phyloP scores from a whole-genome alignment of 1,140 invertebrate species.

The Tribolium castaneum region DNA sequence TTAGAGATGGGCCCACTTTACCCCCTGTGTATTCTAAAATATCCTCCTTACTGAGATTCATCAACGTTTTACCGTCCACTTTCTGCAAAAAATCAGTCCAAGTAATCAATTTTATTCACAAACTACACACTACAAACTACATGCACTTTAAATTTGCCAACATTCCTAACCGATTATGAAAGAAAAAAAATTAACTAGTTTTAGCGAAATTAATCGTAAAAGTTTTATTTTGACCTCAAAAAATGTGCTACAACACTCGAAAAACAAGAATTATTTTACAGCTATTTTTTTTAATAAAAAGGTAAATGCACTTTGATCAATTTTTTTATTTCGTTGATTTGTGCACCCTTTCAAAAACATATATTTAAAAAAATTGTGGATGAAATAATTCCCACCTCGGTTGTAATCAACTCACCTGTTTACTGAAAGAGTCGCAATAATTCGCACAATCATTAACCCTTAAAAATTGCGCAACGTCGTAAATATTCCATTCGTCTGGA shows the following conservation, averaged over 20 bases:
- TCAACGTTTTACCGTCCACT: constrained; percentile 83
- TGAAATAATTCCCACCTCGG: background rate
- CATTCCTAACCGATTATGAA: too few species aligned
- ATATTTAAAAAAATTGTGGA: background rate
- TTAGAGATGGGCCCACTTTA: constrained; percentile 94
- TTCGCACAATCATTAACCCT: constrained; percentile 89
- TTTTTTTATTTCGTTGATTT: too few species aligned
- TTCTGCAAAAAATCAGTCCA: constrained; percentile 65
- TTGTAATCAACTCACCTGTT: constrained; percentile 68
- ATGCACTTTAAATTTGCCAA: too few species aligned
- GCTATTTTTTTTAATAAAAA: too few species aligned
- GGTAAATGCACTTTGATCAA: too few species aligned
- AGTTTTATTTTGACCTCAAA: too few species aligned
- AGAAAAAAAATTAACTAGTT: too few species aligned
- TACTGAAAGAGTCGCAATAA: constrained; percentile 87
- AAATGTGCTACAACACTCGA: too few species aligned
- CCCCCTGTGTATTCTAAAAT: constrained; percentile 89
- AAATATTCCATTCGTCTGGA: constrained; percentile 82
- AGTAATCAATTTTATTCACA: too few species aligned
- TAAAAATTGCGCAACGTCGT: constrained; percentile 89
- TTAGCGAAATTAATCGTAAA: too few species aligned
- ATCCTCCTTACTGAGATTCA: constrained; percentile 88
- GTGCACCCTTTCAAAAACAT: background rate
- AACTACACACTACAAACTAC: too few species aligned
- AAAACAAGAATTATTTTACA: too few species aligned